Conservation (phyloP, 2,888 invertebrate species). For the Cataglyphis albicans region DNA sequence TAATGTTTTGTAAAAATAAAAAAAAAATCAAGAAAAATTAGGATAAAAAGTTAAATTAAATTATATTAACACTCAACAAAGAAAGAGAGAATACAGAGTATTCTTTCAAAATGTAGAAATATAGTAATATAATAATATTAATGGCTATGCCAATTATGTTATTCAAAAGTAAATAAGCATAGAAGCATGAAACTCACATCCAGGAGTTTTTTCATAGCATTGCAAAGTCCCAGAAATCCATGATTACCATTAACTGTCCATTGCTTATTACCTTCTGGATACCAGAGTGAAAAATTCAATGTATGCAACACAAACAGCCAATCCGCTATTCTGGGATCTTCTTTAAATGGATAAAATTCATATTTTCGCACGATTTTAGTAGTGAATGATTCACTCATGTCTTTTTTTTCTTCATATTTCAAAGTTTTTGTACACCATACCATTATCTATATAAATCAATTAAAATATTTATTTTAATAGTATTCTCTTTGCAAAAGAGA, state of each 20-base stretch:
- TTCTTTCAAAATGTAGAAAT: neutral
- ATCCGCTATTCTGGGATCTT: constrained; percentile 90
- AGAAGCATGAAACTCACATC: constrained; percentile 86
- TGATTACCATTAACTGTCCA: constrained; percentile 91
- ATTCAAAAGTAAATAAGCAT: neutral
- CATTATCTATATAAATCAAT: too few species aligned
- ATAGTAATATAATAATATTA: neutral
- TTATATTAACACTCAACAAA: too few species aligned
- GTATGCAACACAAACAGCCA: constrained; percentile 97
- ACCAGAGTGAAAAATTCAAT: constrained; percentile 99
- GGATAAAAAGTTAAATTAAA: too few species aligned
- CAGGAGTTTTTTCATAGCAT: constrained; percentile 94
- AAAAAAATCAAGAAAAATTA: too few species aligned
- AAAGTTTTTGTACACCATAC: too few species aligned
- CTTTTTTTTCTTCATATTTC: fast-evolving
- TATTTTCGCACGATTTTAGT: constrained; percentile 78
- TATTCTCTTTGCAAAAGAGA: too few species aligned
- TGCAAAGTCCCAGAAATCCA: constrained; percentile 97
- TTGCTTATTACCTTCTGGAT: constrained; percentile 88
- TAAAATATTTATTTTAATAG: too few species aligned
- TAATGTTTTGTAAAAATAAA: too few species aligned
- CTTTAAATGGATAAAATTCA: constrained; percentile 88
- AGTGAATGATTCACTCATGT: neutral
- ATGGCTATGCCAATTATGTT: neutral
- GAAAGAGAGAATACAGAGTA: neutral